Evolutionary conservation across 2,113 vertebrate species (phyloP).

Genomic region (Acrocephalus arundinaceus): DNA sequence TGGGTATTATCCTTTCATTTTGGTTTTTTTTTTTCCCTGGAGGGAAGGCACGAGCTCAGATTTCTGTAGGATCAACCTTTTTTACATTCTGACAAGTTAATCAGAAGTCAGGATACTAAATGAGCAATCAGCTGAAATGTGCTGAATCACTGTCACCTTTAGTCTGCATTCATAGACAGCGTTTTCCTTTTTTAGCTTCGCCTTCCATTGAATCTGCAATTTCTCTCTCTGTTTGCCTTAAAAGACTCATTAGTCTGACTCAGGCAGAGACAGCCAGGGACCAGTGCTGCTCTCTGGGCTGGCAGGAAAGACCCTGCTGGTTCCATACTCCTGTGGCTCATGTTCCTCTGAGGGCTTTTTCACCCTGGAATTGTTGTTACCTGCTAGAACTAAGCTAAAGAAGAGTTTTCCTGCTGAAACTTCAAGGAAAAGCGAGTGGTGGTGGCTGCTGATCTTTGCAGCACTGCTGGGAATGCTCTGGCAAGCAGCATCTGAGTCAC

Average conservation of each 20-base stretch:
- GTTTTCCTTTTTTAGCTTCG: constrained; percentile 43
- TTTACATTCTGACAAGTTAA: constrained; percentile 38
- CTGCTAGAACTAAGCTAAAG: not conserved
- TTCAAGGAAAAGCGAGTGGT: not conserved
- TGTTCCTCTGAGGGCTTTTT: not conserved
- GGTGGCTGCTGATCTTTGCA: not conserved
- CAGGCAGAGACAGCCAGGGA: not conserved
- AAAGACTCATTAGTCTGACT: not conserved
- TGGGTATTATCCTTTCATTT: not conserved
- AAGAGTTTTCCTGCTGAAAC: not conserved
- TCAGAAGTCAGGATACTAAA: constrained; percentile 46
- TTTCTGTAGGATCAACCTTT: constrained; percentile 29
- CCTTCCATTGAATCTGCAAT: constrained; percentile 39
- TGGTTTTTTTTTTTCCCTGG: not conserved
- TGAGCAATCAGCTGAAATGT: constrained; percentile 48
- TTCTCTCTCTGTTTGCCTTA: constrained; percentile 26
- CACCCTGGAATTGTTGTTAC: not conserved
- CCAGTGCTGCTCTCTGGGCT: not conserved
- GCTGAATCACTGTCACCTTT: constrained; percentile 69
- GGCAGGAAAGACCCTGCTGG: not conserved
- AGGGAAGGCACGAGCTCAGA: not conserved
- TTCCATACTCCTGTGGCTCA: not conserved
- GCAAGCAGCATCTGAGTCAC: not conserved
- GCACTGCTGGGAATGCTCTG: not conserved
- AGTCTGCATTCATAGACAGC: constrained; percentile 43